Percentiles rank a stretch among this genome's conserved stretches.
Conservation (phyloP, 1,140 invertebrate genomes). For the Neodiprion pinetum region DNA sequence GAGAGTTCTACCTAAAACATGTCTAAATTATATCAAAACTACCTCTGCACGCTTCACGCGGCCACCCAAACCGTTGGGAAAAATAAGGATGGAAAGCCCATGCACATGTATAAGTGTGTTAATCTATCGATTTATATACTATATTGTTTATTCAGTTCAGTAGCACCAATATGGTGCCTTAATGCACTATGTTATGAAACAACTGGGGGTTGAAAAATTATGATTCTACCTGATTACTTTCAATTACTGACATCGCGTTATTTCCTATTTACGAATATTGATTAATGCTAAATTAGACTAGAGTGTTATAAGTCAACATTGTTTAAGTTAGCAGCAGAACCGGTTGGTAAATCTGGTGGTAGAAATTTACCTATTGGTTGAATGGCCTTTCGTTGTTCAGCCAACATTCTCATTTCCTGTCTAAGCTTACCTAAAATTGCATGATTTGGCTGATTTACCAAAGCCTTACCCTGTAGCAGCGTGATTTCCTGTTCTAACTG, state of each 20-base stretch:
- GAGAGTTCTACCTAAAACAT: too few species aligned
- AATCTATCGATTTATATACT: not conserved
- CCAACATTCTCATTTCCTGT: slow-evolving; percentile 86
- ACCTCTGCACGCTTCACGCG: too few species aligned
- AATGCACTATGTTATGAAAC: not conserved
- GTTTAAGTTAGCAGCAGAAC: slow-evolving; percentile 75
- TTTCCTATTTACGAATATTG: not conserved
- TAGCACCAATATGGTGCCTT: not conserved
- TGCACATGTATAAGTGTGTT: too few species aligned
- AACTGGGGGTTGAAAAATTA: not conserved
- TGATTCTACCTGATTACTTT: not conserved
- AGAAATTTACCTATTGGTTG: slow-evolving; percentile 79
- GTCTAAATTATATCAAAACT: too few species aligned
- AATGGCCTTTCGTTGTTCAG: slow-evolving; percentile 70
- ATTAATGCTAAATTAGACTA: not conserved
- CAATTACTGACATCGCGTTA: not conserved
- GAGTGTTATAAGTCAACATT: slow-evolving; percentile 71
- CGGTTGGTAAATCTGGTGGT: slow-evolving; percentile 70
- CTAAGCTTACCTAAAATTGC: slow-evolving; percentile 91
- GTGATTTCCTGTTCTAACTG: slow-evolving; percentile 94
- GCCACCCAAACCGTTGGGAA: too few species aligned
- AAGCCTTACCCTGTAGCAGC: slow-evolving; percentile 86
- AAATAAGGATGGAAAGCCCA: too few species aligned
- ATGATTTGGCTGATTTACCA: slow-evolving; percentile 91
- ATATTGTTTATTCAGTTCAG: not conserved